phyloP scores from a whole-genome alignment of 2,888 invertebrate species.

The Ariolimax columbianus region DNA sequence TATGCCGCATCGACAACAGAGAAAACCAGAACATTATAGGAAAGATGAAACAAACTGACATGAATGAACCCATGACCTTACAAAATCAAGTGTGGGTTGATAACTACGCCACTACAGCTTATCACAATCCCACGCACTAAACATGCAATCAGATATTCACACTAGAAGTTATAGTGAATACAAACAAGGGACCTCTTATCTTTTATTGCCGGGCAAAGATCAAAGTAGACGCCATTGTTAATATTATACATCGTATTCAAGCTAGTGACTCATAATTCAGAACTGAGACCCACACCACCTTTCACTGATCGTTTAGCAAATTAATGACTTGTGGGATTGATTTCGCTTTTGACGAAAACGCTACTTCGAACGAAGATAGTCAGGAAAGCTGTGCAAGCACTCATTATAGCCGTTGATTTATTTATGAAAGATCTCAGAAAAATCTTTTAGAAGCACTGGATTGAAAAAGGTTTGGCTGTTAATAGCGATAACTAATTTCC shows the following conservation, averaged over 20 bases:
- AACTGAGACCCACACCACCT: not conserved
- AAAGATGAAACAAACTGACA: too few species aligned
- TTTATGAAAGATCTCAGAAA: conserved; percentile 1
- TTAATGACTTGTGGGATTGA: not conserved
- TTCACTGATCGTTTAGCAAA: not conserved
- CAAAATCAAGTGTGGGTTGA: too few species aligned
- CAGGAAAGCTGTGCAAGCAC: not conserved
- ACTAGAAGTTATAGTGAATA: not conserved
- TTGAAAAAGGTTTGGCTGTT: not conserved
- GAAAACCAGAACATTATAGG: too few species aligned
- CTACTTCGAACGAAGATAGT: not conserved
- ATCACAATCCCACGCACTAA: too few species aligned
- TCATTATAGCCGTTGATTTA: not conserved
- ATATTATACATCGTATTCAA: not conserved
- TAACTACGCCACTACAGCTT: too few species aligned
- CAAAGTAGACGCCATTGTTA: not conserved
- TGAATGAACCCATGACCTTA: too few species aligned
- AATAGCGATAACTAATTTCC: conserved; percentile 10
- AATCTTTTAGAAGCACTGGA: not conserved
- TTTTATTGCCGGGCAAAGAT: not conserved
- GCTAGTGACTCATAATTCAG: not conserved
- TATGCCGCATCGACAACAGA: too few species aligned
- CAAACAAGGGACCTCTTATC: not conserved
- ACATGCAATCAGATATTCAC: not conserved
- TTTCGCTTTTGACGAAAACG: not conserved